Base-by-base conservation (phyloP, 2,113 vertebrate species). In the Nicator chloris region DNA sequence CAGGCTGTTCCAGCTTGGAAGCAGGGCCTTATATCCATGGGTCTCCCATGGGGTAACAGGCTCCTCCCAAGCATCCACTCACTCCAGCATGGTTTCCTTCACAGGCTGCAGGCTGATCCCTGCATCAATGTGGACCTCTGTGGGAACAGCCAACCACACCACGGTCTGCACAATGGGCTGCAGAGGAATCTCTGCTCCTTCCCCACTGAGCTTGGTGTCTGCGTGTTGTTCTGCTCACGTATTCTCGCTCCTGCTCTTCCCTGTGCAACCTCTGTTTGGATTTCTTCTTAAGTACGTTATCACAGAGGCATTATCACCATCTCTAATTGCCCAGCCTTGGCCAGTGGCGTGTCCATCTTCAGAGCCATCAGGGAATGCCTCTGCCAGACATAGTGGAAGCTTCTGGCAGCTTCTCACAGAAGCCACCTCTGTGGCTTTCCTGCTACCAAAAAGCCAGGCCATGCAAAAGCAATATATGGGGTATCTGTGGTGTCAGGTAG, bases 21-120 rank as follows among this genome's bases (percentile, higher is more conserved):
- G 13, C 30, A 40, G 23, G 8, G 15, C 8, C 15, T 11, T 30
- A 12, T 56, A 5, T 65, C 23, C 40, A n/a, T 0, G 0, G 28
- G 18, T 28, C 15, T 40, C 40, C 15, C 24, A 23, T 6, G 9
- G 18, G 18, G 3, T 39, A 45, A 54, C 19, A 84, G 12, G 28
- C 24, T 73, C 10, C n/a, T 49, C 19, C 23, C 12, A 65, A n/a
- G 30, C 12, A 64, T 4, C 40, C 42, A 64, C 15, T 15, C 0
- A 0, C 20, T 56, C 23, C 6, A 3, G 35, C 19, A n/a, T 10
- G 6, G 23, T 20, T 19, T 65, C 42, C 7, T 65, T 12, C 59
- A 56, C 50, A 56, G 59, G 28, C 45, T 51, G 26, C 13, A 20
- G 54, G 20, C 4, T 3, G 37, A 71, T 51, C 31, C 7, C 47